phyloP scores from a whole-genome alignment of 1,140 invertebrate genomes.

The Coptotermes formosanus region DNA sequence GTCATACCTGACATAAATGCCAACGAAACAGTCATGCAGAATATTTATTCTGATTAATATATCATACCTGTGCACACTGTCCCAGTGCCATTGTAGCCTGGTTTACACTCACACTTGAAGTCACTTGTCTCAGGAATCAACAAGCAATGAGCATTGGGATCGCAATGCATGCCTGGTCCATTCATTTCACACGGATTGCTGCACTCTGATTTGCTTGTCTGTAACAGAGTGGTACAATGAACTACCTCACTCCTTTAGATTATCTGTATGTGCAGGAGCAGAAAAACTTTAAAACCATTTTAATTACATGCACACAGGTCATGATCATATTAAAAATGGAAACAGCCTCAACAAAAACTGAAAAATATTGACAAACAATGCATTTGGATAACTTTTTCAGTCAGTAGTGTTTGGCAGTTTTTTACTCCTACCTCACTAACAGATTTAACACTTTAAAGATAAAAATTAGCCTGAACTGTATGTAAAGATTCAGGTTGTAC shows the following conservation, averaged over 20 bases:
- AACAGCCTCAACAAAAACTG: no score
- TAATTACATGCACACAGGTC: no score
- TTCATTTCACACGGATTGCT: conserved; percentile 88
- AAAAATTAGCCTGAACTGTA: no score
- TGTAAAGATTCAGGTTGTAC: no score
- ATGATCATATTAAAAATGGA: no score
- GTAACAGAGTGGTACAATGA: conserved; percentile 39
- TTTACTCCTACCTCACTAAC: no score
- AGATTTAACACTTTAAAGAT: no score
- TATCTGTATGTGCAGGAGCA: no score
- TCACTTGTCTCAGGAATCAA: conserved; percentile 80
- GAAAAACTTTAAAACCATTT: no score
- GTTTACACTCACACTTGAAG: conserved; percentile 91
- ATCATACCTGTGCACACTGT: conserved; percentile 65
- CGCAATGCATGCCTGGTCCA: conserved; percentile 81
- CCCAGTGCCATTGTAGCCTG: conserved; percentile 88
- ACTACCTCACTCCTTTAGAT: neutral
- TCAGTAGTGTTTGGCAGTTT: no score
- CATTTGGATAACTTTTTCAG: no score
- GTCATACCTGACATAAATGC: neutral
- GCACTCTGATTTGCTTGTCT: conserved; percentile 80
- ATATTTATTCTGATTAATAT: neutral
- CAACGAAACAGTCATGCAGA: neutral
- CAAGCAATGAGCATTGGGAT: conserved; percentile 84
- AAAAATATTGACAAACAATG: no score